Percentiles rank a stretch among this genome's conserved stretches.
phyloP scores from a whole-genome alignment of 92 coral and sea anemone genomes.

The Paramuricea clavata region DNA sequence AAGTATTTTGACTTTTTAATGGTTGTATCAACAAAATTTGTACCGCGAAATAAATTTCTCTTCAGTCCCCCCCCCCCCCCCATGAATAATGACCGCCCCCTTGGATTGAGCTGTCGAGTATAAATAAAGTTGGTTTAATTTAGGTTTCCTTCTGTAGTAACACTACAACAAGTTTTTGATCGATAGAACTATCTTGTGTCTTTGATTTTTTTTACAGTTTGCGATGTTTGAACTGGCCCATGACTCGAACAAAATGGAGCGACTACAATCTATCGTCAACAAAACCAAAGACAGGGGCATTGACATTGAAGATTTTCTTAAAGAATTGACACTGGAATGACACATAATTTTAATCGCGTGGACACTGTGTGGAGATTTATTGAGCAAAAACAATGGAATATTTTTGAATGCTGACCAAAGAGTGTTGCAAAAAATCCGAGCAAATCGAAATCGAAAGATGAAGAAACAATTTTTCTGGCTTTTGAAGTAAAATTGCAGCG shows the following conservation, averaged over 20 bases:
- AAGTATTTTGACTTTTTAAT: too few relatives aligned
- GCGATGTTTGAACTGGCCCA: slow-evolving; percentile 91
- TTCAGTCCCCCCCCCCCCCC: too few relatives aligned
- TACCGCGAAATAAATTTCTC: too few relatives aligned
- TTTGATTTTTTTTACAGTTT: slow-evolving; percentile 75
- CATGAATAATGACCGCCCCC: too few relatives aligned
- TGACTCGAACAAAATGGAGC: slow-evolving; percentile 59
- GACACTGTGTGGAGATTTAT: neutral
- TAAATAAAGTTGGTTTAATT: too few relatives aligned
- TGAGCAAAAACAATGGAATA: neutral
- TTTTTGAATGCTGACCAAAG: neutral
- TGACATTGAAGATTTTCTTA: slow-evolving; percentile 78
- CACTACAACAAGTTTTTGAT: too few relatives aligned
- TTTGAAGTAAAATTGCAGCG: neutral
- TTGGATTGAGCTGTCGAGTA: too few relatives aligned
- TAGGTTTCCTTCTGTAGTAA: too few relatives aligned
- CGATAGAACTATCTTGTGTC: neutral
- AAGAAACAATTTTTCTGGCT: too few relatives aligned
- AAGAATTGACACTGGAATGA: neutral
- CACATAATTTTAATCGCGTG: neutral
- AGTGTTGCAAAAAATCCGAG: too few relatives aligned
- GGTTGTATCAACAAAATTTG: too few relatives aligned
- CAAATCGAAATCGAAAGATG: too few relatives aligned
- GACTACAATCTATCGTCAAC: slow-evolving; percentile 71
- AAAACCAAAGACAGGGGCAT: slow-evolving; percentile 74